Evolutionary conservation across 2,888 invertebrate genomes (phyloP).

Genomic region (Hydroisotoma schaefferi): DNA sequence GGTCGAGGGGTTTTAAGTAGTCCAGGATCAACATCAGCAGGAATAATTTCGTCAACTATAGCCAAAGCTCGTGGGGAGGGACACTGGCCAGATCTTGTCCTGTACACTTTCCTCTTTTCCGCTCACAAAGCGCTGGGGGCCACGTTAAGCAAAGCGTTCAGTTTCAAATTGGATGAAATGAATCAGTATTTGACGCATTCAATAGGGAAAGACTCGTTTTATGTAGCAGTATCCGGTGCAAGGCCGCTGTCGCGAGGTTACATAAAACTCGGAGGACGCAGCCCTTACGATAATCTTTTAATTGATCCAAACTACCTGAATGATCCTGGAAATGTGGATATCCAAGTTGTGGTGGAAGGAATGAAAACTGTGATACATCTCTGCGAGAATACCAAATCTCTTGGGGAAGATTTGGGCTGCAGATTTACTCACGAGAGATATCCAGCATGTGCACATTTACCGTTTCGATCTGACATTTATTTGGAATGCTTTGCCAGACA

Average conservation of each 20-base stretch:
- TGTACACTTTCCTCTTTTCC: conserved; percentile 17
- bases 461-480: conserved; percentile 33
- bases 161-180: conserved; percentile 31
- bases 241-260: conserved; percentile 5
- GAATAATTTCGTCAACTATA: conserved; percentile 23
- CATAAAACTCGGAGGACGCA: conserved; percentile 29
- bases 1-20: conserved; percentile 30
- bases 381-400: conserved; percentile 35
- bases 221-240: conserved; percentile 10
- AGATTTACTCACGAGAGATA: conserved; percentile 25
- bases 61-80: conserved; percentile 42
- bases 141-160: conserved; percentile 28
- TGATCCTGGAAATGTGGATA: conserved; percentile 29
- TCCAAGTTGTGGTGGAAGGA: conserved; percentile 39
- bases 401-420: conserved; percentile 18
- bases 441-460: conserved; percentile 40
- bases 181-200: conserved; percentile 28
- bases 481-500: conserved; percentile 39
- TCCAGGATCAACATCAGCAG: conserved; percentile 29
- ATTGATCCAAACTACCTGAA: conserved; percentile 45
- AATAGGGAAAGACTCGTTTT: conserved; percentile 30
- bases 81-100: conserved; percentile 42
- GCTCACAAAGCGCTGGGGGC: conserved; percentile 23
- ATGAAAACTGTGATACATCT: conserved; percentile 27
- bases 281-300: conserved; percentile 35